Evolutionary conservation across 1,140 invertebrate species (phyloP).

Genomic region (Cyclargus thomasi): DNA sequence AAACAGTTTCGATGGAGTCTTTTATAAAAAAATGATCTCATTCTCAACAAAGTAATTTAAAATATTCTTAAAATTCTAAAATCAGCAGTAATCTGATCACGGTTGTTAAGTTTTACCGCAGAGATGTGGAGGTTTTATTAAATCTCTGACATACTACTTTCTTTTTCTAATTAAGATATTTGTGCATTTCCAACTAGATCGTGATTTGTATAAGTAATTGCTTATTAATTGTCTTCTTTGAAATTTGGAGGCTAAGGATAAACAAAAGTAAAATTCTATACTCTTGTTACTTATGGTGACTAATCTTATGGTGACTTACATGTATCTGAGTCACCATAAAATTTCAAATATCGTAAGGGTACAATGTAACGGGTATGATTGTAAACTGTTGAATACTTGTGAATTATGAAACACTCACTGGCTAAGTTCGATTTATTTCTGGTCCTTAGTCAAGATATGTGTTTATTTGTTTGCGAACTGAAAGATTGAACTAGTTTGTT

Average conservation of each 20-base stretch:
- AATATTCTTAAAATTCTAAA: not conserved
- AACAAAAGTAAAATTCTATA: not conserved
- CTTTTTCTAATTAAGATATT: slow-evolving; percentile 12
- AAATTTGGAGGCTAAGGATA: not conserved
- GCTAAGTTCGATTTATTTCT: too few species aligned
- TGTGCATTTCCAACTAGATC: not conserved
- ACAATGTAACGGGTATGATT: too few species aligned
- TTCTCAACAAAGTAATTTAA: not conserved
- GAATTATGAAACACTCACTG: too few species aligned
- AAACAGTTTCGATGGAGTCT: not conserved
- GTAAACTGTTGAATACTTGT: too few species aligned
- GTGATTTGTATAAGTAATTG: slow-evolving; percentile 7
- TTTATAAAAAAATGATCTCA: not conserved
- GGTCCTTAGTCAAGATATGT: too few species aligned
- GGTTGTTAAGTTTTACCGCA: not conserved
- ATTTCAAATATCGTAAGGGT: too few species aligned
- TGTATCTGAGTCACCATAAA: too few species aligned
- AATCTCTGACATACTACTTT: not conserved
- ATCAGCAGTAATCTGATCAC: not conserved
- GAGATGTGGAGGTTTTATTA: not conserved
- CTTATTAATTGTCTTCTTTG: not conserved
- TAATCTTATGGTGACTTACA: too few species aligned
- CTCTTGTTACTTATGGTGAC: not conserved
- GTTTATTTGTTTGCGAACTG: too few species aligned
- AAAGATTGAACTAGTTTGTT: too few species aligned